Base-by-base conservation (phyloP, 1,140 invertebrate species). In the Belonocnema kinseyi region DNA sequence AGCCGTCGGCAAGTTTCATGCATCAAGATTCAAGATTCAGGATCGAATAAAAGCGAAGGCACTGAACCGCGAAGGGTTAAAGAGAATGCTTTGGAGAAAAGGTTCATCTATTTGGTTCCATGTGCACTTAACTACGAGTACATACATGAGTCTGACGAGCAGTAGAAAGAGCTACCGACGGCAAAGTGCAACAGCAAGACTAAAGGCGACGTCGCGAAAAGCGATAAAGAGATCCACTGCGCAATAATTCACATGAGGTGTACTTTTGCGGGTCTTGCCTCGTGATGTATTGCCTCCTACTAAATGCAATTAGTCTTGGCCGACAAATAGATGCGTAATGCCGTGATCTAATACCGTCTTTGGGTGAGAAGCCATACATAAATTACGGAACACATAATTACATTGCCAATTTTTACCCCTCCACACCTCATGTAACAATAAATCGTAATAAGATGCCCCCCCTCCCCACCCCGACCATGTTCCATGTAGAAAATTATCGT, bases 281-380 rank as follows among this genome's bases (percentile, higher is more conserved):
- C 58, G 82, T 87, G 85, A 89, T 87, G 80, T 82, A 88, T 86
- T 80, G 77, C 84, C 61, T 80, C 75, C 78, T 73, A 77, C 83
- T 80, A 54, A 84, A 82, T 80, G 84, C 84, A 88, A 87, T 88
- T 88, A 89, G 82, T 87, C 77, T 61, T 71, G 61, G 73, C 80
- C 80, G 87, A 88, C 86, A 88, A 88, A 86, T 86, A 86, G 84
- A 82, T 74, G 72, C 79, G 79, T 80, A 84, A 81, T 26, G 21
- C 21, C 21, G 21, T 26, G 21, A 26, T 83, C 83, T 77, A 78
- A 80, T 81, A 72, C 79, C 58, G 16, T 16, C 40, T 66, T 10
- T 26, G 33, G 21, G 3, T 33, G 10, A 40, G 16, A 4, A n/a
- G 10, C 26, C 13, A 8, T 21, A 11, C 17, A 56, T 56, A 10